Evolutionary conservation across 2,888 invertebrate genomes (phyloP).

Genomic region (Pyrrhosoma nymphula): DNA sequence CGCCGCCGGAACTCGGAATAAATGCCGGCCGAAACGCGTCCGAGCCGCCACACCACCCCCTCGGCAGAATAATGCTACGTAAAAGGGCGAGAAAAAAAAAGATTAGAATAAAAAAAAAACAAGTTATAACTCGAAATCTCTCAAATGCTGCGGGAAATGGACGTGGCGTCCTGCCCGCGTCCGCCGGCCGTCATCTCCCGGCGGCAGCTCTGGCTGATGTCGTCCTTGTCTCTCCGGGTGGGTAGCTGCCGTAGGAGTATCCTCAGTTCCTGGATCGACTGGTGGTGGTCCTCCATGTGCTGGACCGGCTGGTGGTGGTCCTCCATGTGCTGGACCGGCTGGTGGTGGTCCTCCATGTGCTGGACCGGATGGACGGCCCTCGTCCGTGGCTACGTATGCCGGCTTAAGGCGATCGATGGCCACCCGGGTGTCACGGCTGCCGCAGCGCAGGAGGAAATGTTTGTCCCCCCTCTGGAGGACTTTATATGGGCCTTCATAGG

Average conservation of each 20-base stretch:
- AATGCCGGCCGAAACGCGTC: too few species aligned
- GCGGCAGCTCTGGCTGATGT: not conserved
- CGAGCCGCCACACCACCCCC: not conserved
- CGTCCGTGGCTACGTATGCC: not conserved
- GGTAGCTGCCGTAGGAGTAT: not conserved
- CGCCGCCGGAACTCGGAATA: too few species aligned
- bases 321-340: too few species aligned
- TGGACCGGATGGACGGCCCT: not conserved
- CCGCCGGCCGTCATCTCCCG: not conserved
- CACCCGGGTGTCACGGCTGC: not conserved
- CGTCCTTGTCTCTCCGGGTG: too few species aligned
- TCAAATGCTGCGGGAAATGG: not conserved
- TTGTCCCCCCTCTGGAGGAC: conserved; percentile 19
- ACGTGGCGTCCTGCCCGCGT: not conserved
- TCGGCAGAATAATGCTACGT: not conserved
- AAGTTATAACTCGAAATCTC: not conserved
- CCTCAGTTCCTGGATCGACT: not conserved
- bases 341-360: too few species aligned
- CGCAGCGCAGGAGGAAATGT: not conserved
- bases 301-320: too few species aligned
- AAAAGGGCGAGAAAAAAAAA: not conserved
- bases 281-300: not conserved
- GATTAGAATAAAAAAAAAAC: too few species aligned
- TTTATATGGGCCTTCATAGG: not conserved
- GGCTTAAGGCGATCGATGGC: not conserved